phyloP scores from a whole-genome alignment of 2,797 vertebrate species.

The Denticeps clupeoides region DNA sequence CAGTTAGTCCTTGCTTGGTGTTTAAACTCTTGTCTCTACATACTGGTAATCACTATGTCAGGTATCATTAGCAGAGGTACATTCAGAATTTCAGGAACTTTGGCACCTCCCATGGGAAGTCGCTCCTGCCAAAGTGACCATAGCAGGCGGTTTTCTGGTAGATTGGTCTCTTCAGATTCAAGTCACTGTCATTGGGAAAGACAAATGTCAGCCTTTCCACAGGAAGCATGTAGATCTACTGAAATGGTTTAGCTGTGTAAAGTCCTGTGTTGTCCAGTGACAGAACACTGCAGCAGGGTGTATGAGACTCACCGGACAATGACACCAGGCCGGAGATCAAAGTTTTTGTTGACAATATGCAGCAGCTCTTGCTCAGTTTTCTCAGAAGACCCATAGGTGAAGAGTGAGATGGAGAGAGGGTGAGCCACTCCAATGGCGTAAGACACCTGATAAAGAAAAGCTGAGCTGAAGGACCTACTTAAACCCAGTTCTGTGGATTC shows the following conservation, averaged over 20 bases:
- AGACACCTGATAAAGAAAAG: conserved; percentile 62
- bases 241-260: too few species aligned
- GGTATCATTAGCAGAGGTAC: not conserved
- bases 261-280: too few species aligned
- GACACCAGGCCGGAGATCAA: conserved; percentile 89
- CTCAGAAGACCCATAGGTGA: conserved; percentile 84
- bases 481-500: not conserved
- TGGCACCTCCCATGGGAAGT: conserved; percentile 84
- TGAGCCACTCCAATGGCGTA: conserved; percentile 88
- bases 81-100: conserved; percentile 68
- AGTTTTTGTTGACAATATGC: conserved; percentile 85
- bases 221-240: too few species aligned
- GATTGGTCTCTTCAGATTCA: conserved; percentile 86
- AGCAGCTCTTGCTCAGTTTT: conserved; percentile 81
- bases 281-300: not conserved
- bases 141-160: conserved; percentile 94
- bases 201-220: too few species aligned
- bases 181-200: conserved; percentile 64
- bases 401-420: conserved; percentile 86
- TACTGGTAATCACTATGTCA: not conserved
- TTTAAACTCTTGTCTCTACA: not conserved
- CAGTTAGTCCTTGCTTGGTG: too few species aligned
- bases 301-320: conserved; percentile 76
- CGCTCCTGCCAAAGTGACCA: conserved; percentile 84
- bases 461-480: not conserved